phyloP scores from a whole-genome alignment of 2,113 vertebrate genomes.

The Mastomys natalensis region DNA sequence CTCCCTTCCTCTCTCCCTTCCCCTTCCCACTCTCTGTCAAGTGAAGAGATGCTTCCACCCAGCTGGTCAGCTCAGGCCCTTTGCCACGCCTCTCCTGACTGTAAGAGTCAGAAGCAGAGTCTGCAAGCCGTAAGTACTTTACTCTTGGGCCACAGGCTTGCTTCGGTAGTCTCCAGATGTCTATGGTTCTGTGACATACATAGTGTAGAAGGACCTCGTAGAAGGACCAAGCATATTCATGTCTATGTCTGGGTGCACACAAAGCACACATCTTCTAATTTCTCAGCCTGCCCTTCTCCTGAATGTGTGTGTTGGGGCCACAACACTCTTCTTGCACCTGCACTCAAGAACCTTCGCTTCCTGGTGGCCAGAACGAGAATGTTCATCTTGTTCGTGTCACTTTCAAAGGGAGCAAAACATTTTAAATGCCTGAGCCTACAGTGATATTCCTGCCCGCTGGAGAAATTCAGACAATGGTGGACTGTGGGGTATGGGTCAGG shows the following conservation, averaged over 20 bases:
- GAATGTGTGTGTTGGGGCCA: neutral
- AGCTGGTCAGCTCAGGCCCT: neutral
- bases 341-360: neutral
- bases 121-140: neutral
- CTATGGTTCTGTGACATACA: neutral
- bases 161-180: neutral
- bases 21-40: neutral
- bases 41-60: neutral
- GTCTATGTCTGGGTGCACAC: neutral
- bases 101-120: neutral
- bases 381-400: neutral
- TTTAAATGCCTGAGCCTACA: neutral
- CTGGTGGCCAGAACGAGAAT: neutral
- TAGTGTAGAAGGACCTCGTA: rapidly evolving
- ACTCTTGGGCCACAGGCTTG: neutral
- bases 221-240: neutral
- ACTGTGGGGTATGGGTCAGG: neutral
- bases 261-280: neutral
- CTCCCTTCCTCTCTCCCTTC: neutral
- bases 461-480: neutral
- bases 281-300: neutral
- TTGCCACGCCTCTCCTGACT: neutral
- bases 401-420: constrained; percentile 32
- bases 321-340: rapidly evolving
- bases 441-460: neutral